Base-by-base conservation (phyloP, 37 sponge, comb jelly and placozoan species). In the Cliona cf. orientalis region DNA sequence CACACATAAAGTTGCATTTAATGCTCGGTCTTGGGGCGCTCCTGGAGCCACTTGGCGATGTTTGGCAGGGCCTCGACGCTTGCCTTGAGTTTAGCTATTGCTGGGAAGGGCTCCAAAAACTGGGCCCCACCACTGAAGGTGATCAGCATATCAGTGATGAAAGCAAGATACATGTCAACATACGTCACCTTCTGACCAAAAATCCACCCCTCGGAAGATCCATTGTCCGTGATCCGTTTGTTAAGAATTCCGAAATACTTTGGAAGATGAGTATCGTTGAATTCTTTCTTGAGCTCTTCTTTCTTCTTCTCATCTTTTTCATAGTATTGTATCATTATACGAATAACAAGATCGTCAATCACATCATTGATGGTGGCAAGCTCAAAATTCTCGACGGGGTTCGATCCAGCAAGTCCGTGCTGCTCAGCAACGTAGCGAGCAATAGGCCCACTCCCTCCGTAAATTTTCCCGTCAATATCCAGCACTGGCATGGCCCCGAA, bases 401-500 rank as follows among this genome's bases (percentile, higher is more conserved):
- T 89, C 0, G 62, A 3, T 33, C 88, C 88, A 45, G 78, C 87
- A 0, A 86, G 69, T 0, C 86, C 86, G 43, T 64, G 77, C 38
- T 76, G 32, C 68, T 81, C 79, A 6, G 86, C 91, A 1, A 91
- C 39, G 43, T 71, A 91, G 6, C 86, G 70, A 17, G 66, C 73
- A 32, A 91, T 91, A 0, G 69, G 64, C 9, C 63, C 55, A 17
- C 71, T 76, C 5, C 91, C 91, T 4, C 83, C 78, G 0, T 86
- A 1, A 46, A 71, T 28, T 46, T 91, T 86, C 11, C 91, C 91
- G 42, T 91, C 86, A 12, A 86, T 65, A 6, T 91, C 91, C 39
- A 91, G 82, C 2, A 86, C 82, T 21, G 91, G 91, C 32, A 91
- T 6, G n/a, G 53, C 31, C n/a, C 83, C 91, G 60, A 69, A 86